Evolutionary conservation across 2,113 vertebrate genomes (phyloP), one percentile per base, ranked within the genome.

Genomic region (Tupaia tana): DNA sequence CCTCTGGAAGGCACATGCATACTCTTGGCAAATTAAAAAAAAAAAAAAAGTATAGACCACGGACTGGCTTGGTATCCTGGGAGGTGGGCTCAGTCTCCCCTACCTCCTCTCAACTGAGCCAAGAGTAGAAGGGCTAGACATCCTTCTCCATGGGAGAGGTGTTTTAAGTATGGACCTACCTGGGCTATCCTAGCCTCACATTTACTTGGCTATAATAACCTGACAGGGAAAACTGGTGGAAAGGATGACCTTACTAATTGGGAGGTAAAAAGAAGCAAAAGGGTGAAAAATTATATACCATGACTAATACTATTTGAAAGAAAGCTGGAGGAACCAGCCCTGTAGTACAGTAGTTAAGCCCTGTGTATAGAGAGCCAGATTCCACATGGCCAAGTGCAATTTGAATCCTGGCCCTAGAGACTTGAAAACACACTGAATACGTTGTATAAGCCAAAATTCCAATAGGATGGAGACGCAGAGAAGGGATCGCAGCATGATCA

Each of bases 61-160:
- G 43, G 43, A 43, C 82, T 22, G 97, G 96, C 98, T 98, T 86
- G 74, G 6, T 96, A 98, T 99, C 98, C 98, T 99, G 98, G 98
- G 96, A 93, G 9, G 86, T 96, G 97, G 95, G n/a, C 90, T 66
- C 63, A 96, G 96, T 29, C n/a, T 67, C 22, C 52, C 34, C 92
- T 71, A 97, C 95, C 91, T 97, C 97, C 98, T 97, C 98, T 98
- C 98, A 75, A 25, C 78, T 89, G 93, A 98, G 98, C 98, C 20
- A 82, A 98, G 29, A 98, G 80, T 63, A 96, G 56, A 89, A 67
- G 91, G 81, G 97, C 93, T 34, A 11, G 90, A 52, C 52, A 9
- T 22, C 84, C 77, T 74, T 15, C 80, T 15, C 31, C 8, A 6
- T 9, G 94, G 43, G 95, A 93, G 83, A 67, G 96, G 96, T 25